Conservation (phyloP, 2,797 vertebrate species). For the Morelia viridis region DNA sequence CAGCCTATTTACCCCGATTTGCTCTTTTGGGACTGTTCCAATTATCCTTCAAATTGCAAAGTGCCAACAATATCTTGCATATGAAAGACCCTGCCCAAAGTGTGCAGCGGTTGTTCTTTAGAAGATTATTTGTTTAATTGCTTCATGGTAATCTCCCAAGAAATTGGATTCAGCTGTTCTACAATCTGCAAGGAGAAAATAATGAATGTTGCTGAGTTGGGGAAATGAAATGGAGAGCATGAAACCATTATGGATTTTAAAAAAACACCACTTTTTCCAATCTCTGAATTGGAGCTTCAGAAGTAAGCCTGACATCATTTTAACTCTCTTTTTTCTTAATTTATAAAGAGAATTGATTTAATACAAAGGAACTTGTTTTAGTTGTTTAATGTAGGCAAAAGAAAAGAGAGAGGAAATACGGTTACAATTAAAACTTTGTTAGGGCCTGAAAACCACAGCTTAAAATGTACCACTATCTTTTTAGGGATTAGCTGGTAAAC, state of each 20-base stretch:
- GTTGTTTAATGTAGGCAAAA: not conserved
- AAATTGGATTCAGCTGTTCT: constrained; percentile 68
- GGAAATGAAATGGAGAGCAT: constrained; percentile 58
- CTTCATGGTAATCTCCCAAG: constrained; percentile 62
- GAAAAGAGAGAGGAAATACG: not conserved
- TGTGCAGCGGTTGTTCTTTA: constrained; percentile 48
- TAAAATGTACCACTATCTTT: not conserved
- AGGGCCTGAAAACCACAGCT: not conserved
- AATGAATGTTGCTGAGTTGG: constrained; percentile 66
- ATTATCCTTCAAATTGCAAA: constrained; percentile 37
- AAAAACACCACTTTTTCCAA: constrained; percentile 48
- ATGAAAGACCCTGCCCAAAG: constrained; percentile 45
- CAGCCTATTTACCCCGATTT: constrained; percentile 41
- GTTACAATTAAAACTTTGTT: not conserved
- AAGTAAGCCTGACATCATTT: constrained; percentile 57
- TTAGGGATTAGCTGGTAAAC: not conserved
- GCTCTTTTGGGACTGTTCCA: constrained; percentile 38
- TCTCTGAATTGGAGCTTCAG: constrained; percentile 42
- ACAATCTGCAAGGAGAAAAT: constrained; percentile 58
- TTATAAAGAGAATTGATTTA: not conserved
- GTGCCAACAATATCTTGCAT: constrained; percentile 40
- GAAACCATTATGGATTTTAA: constrained; percentile 50
- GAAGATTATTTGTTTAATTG: constrained; percentile 67
- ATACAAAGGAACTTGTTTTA: constrained; percentile 38
- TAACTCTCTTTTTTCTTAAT: constrained; percentile 43